These are phyloP conservation scores for Periphyllus acericola DNA, from an alignment of 2,888 invertebrate genomes.

Conservation along the genomic window DNA sequence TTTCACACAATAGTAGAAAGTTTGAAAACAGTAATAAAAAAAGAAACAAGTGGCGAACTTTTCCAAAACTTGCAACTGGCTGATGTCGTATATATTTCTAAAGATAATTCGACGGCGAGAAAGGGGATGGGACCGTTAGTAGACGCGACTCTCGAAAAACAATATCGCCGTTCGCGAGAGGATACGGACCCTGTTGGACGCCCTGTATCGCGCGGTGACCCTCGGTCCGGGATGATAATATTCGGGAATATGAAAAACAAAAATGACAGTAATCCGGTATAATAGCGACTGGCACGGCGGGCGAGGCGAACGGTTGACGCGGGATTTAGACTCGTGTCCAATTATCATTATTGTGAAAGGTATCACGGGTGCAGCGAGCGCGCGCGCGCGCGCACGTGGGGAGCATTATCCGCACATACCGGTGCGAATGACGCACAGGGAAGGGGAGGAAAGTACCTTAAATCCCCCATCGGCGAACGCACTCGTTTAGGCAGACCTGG, in stretches of 20 bases:
- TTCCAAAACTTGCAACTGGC: neutral
- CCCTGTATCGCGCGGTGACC: neutral
- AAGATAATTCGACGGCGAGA: neutral
- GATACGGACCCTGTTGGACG: neutral
- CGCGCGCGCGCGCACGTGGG: neutral
- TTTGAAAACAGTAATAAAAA: neutral
- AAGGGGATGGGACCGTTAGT: neutral
- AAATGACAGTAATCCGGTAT: constrained; percentile 36
- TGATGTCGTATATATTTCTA: neutral
- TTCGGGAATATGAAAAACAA: constrained; percentile 7
- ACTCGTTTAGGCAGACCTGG: neutral
- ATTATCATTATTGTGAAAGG: constrained; percentile 37
- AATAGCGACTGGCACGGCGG: neutral
- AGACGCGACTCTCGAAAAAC: neutral
- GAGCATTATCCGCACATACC: neutral
- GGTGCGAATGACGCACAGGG: neutral
- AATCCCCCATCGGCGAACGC: neutral
- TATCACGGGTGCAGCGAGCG: neutral
- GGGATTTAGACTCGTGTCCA: constrained; percentile 42
- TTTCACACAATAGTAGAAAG: neutral
- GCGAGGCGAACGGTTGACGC: neutral
- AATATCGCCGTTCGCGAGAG: neutral
- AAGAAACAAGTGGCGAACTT: neutral
- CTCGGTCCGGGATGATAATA: neutral
- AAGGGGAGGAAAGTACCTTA: neutral